Percentiles rank a stretch among this genome's conserved stretches.
Conservation (phyloP, 2,888 invertebrate species). For the Leptopilina drosophilae region DNA sequence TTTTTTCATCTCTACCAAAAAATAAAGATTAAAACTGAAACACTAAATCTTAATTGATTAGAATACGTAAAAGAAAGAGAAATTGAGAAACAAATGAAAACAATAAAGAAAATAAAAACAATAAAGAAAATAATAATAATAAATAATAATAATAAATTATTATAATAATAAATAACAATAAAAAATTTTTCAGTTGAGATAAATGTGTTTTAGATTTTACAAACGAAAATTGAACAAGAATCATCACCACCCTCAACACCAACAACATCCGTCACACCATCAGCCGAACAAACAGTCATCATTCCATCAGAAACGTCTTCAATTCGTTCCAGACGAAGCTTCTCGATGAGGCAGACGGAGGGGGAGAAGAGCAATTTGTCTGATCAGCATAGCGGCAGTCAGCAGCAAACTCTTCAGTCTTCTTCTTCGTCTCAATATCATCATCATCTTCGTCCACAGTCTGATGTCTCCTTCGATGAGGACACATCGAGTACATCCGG, state of each 20-base stretch:
- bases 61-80: too few relatives aligned
- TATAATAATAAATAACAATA: too few relatives aligned
- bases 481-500: slow-evolving; percentile 90
- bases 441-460: slow-evolving; percentile 71
- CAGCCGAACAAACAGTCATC: slow-evolving; percentile 60
- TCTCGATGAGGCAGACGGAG: slow-evolving; percentile 64
- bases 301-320: slow-evolving; percentile 69
- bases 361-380: slow-evolving; percentile 57
- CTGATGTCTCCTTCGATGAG: slow-evolving; percentile 89
- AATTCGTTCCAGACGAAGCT: slow-evolving; percentile 63
- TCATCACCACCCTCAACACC: slow-evolving; percentile 56
- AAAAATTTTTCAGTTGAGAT: too few relatives aligned
- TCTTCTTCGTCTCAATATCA: slow-evolving; percentile 46
- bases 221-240: slow-evolving; percentile 63
- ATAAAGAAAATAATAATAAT: too few relatives aligned
- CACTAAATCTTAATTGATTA: too few relatives aligned
- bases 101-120: too few relatives aligned
- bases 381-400: slow-evolving; percentile 56
- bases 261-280: slow-evolving; percentile 52
- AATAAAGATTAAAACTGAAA: too few relatives aligned
- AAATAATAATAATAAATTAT: too few relatives aligned
- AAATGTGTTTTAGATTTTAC: slow-evolving; percentile 50
- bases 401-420: slow-evolving; percentile 48
- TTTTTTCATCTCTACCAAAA: too few relatives aligned
- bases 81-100: too few relatives aligned